A percentile compares a stretch with the other conserved stretches of the same genome.
Evolutionary conservation across 2,113 vertebrate species (phyloP).

Genomic region (Atherinomorus stipes): DNA sequence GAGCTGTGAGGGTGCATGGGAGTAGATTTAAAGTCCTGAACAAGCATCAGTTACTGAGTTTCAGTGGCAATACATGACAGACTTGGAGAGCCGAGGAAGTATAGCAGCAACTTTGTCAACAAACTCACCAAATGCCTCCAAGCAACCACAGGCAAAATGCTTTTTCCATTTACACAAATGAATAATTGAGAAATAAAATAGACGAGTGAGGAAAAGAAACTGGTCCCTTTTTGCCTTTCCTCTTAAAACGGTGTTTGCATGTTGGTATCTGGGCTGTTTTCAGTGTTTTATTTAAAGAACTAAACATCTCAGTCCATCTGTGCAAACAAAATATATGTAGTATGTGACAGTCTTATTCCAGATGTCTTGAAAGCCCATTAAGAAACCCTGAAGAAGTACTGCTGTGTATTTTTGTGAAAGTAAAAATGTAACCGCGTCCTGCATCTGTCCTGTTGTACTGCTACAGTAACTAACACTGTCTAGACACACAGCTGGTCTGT

Average conservation of each 20-base stretch:
- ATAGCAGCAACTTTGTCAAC: constrained; percentile 41
- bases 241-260: constrained; percentile 62
- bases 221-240: constrained; percentile 37
- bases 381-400: constrained; percentile 9
- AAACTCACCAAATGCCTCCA: constrained; percentile 29
- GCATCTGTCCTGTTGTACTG: constrained; percentile 51
- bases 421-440: constrained; percentile 44
- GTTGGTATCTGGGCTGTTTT: constrained; percentile 56
- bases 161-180: constrained; percentile 46
- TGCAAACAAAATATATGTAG: constrained; percentile 3
- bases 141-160: constrained; percentile 32
- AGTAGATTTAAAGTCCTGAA: constrained; percentile 52
- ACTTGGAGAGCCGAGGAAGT: constrained; percentile 16
- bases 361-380: constrained; percentile 40
- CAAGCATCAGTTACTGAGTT: constrained; percentile 35
- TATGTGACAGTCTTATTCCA: constrained; percentile 53
- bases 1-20: background rate
- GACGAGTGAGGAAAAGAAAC: constrained; percentile 38
- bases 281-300: constrained; percentile 71
- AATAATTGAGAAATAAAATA: constrained; percentile 77
- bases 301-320: constrained; percentile 42
- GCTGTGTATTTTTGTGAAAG: constrained; percentile 10
- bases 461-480: constrained; percentile 31
- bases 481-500: constrained; percentile 61
- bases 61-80: constrained; percentile 28